Evolutionary conservation across 2,797 vertebrate species (phyloP).

Genomic region (Danio jaintianensis): DNA sequence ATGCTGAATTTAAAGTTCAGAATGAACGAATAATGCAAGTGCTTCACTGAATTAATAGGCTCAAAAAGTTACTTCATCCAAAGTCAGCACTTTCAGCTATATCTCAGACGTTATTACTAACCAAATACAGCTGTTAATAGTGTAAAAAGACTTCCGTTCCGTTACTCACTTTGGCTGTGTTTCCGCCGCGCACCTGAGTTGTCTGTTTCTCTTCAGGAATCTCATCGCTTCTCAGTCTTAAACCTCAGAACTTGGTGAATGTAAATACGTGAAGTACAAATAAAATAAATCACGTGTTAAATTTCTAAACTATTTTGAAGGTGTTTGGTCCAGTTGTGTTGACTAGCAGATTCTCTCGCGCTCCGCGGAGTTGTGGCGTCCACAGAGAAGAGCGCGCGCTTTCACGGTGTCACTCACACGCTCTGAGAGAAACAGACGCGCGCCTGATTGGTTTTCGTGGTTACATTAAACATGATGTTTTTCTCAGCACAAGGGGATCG

Average conservation of each 20-base stretch:
- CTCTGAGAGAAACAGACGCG: background rate
- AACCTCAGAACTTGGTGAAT: background rate
- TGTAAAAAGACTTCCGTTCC: background rate
- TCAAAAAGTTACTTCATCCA: background rate
- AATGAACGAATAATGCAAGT: background rate
- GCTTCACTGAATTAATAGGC: background rate
- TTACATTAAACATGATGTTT: constrained; percentile 15
- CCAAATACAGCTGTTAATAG: background rate
- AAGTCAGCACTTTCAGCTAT: background rate
- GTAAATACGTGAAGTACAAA: background rate
- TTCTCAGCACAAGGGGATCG: background rate
- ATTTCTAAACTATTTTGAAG: background rate
- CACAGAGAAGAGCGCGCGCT: constrained; percentile 4
- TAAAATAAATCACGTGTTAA: background rate
- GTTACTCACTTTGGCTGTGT: constrained; percentile 15
- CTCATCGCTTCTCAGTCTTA: background rate
- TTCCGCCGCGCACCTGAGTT: constrained; percentile 7
- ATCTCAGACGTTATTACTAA: background rate
- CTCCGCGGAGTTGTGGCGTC: background rate
- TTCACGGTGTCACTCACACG: background rate
- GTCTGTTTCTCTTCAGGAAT: background rate
- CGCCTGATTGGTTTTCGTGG: background rate
- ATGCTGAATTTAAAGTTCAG: background rate
- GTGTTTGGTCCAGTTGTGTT: background rate
- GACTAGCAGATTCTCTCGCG: background rate